Conservation (phyloP, 2,113 vertebrate genomes). For the Emydura subglobosa region DNA sequence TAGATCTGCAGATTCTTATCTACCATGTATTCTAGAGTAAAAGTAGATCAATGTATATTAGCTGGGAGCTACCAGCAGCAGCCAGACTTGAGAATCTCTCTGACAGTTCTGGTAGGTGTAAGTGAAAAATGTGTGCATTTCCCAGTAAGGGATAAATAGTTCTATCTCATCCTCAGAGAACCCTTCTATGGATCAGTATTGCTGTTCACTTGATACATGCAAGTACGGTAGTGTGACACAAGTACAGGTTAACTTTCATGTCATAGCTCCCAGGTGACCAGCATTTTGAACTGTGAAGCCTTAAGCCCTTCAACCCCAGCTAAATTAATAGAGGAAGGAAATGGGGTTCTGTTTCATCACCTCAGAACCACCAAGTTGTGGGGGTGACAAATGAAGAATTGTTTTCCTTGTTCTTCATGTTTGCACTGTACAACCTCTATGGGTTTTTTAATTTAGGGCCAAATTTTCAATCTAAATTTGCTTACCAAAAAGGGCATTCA, state of each 20-base stretch:
- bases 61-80: conserved; percentile 40
- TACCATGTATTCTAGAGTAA: not conserved
- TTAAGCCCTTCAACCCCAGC: conserved; percentile 27
- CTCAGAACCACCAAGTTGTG: not conserved
- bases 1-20: conserved; percentile 4
- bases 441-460: not conserved
- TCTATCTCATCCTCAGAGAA: conserved; percentile 63
- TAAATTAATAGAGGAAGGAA: conserved; percentile 32
- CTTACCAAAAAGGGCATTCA: not conserved
- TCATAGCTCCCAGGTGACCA: conserved; percentile 27
- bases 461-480: not conserved
- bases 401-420: not conserved
- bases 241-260: conserved; percentile 26
- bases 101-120: not conserved
- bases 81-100: not conserved
- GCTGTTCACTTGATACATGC: conserved; percentile 16
- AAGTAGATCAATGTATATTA: conserved; percentile 66
- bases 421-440: not conserved
- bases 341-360: conserved; percentile 33
- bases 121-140: conserved; percentile 51
- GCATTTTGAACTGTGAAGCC: conserved; percentile 39
- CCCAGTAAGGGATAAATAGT: conserved; percentile 28
- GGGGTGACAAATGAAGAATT: not conserved
- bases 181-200: conserved; percentile 18
- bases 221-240: conserved; percentile 19